phyloP scores from a whole-genome alignment of 2,113 vertebrate species.

The Alligator mississippiensis region DNA sequence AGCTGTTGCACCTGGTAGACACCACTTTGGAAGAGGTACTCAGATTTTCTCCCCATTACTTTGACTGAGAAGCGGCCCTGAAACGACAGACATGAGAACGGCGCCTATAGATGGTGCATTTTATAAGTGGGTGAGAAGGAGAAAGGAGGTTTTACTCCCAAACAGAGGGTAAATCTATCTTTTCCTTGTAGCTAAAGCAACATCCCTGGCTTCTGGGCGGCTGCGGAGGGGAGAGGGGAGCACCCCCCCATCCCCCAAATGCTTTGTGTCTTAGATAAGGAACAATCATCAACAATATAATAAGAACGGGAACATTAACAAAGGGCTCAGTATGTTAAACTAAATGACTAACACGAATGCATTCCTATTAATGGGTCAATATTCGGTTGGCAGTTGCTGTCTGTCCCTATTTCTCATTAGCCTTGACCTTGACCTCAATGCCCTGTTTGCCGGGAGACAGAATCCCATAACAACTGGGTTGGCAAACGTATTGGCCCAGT shows the following conservation, averaged over 20 bases:
- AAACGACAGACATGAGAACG: background rate
- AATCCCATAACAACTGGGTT: slow-evolving; percentile 78
- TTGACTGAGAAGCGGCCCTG: rapidly evolving
- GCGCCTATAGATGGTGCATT: rapidly evolving
- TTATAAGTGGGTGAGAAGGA: background rate
- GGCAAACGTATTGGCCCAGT: slow-evolving; percentile 82
- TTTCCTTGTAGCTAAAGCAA: background rate
- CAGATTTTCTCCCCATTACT: background rate
- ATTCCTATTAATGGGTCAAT: slow-evolving; percentile 82
- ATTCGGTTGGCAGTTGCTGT: slow-evolving; percentile 82
- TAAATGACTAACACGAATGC: background rate
- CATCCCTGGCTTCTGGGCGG: background rate
- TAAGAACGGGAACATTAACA: slow-evolving; percentile 16
- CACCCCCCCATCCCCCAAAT: background rate
- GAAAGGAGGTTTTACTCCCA: background rate
- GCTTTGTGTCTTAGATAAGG: background rate
- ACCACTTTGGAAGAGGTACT: background rate
- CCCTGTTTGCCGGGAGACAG: slow-evolving; percentile 80
- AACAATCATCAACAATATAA: background rate
- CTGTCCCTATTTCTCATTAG: slow-evolving; percentile 83
- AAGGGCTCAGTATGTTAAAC: background rate
- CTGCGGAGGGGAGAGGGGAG: background rate
- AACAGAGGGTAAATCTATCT: background rate
- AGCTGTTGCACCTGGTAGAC: rapidly evolving
- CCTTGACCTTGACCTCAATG: slow-evolving; percentile 89